These are phyloP conservation scores for Patella depressa DNA, from an alignment of 2,888 invertebrate genomes.

Conservation along the genomic window DNA sequence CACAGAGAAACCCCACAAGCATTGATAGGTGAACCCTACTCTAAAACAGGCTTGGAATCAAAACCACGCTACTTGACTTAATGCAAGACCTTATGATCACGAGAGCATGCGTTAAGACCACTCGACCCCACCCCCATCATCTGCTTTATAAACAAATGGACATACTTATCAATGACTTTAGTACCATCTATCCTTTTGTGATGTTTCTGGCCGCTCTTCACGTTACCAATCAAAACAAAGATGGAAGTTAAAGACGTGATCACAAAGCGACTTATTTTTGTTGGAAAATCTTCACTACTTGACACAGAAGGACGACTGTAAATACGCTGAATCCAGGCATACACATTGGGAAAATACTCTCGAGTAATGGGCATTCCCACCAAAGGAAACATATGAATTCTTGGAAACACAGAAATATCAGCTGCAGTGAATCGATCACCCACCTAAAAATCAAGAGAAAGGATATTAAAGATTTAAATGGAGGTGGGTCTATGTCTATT, in stretches of 20 bases:
- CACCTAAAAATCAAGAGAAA: conserved; percentile 22
- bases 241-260: conserved; percentile 20
- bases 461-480: neutral
- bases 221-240: conserved; percentile 27
- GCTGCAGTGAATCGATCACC: conserved; percentile 30
- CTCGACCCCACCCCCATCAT: no score
- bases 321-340: conserved; percentile 25
- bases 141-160: no score
- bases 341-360: conserved; percentile 33
- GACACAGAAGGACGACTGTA: conserved; percentile 12
- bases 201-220: conserved; percentile 18
- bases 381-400: conserved; percentile 25
- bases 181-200: conserved; percentile 20
- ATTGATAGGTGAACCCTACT: no score
- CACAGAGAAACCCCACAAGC: no score
- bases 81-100: no score
- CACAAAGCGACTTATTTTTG: conserved; percentile 13
- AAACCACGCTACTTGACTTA: no score
- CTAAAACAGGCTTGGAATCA: no score
- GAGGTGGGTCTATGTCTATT: no score
- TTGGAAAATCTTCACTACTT: conserved; percentile 17
- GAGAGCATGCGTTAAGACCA: no score
- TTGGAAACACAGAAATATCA: conserved; percentile 33
- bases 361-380: conserved; percentile 24
- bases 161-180: no score